Evolutionary conservation across 2,797 vertebrate genomes (phyloP).

Genomic region (Xenentodon cancila): DNA sequence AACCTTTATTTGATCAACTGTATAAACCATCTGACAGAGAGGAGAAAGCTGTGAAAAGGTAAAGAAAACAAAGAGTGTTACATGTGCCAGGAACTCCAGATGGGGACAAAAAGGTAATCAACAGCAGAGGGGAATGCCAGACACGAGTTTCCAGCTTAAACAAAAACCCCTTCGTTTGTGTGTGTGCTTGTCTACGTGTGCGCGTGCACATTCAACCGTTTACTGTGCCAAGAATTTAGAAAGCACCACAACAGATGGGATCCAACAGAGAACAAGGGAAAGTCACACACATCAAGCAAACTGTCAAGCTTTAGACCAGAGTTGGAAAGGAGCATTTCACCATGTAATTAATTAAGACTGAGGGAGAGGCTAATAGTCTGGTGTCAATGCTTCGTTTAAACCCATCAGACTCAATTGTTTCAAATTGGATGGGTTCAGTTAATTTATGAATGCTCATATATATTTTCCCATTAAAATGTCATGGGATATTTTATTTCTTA

Average conservation of each 20-base stretch:
- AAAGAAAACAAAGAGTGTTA: conserved; percentile 28
- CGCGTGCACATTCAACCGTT: conserved; percentile 3
- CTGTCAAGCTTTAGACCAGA: conserved; percentile 57
- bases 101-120: conserved; percentile 65
- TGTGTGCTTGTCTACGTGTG: conserved; percentile 2
- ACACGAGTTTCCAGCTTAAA: conserved; percentile 47
- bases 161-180: conserved; percentile 42
- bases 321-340: conserved; percentile 45
- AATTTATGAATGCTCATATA: conserved; percentile 28
- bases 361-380: conserved; percentile 48
- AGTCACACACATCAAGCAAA: conserved; percentile 71
- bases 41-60: conserved; percentile 15
- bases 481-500: not conserved
- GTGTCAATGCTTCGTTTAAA: conserved; percentile 47
- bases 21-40: conserved; percentile 10
- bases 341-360: conserved; percentile 58
- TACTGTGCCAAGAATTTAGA: conserved; percentile 37
- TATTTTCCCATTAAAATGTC: conserved; percentile 7
- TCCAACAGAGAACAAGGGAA: conserved; percentile 67
- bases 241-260: conserved; percentile 37
- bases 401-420: conserved; percentile 35
- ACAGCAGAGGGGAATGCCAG: conserved; percentile 39
- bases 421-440: conserved; percentile 20
- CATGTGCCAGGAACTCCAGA: conserved; percentile 59
- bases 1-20: conserved; percentile 1